A percentile compares a stretch with the other conserved stretches of the same genome.
Evolutionary conservation across 2,113 vertebrate species (phyloP).

Genomic region (Amblyopsis rosae): DNA sequence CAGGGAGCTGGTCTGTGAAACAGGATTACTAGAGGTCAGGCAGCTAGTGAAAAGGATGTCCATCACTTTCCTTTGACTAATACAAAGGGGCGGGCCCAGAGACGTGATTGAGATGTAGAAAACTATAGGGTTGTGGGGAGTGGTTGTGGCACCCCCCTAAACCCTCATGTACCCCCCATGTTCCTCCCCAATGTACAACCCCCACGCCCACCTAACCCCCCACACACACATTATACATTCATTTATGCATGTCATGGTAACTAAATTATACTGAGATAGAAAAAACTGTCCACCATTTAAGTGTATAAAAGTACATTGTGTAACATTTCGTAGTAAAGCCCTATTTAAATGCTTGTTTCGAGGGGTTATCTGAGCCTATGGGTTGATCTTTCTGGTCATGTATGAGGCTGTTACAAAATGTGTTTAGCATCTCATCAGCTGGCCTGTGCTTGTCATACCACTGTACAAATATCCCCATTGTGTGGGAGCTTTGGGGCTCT

Average conservation of each 20-base stretch:
- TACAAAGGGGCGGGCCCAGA: constrained; percentile 84
- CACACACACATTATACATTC: constrained; percentile 81
- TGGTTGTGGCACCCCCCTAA: neutral
- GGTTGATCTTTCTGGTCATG: neutral
- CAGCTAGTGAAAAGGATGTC: constrained; percentile 93
- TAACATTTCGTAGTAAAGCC: neutral
- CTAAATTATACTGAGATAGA: constrained; percentile 1
- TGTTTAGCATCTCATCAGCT: neutral
- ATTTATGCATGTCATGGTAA: constrained; percentile 44
- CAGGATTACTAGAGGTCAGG: constrained; percentile 99
- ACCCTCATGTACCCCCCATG: neutral
- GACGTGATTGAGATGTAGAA: constrained; percentile 94
- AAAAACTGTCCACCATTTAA: no score
- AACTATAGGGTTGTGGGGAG: constrained; percentile 70
- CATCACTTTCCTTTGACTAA: constrained; percentile 91
- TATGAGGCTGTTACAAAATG: neutral
- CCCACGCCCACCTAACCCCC: constrained; percentile 75
- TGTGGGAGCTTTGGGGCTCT: constrained; percentile 41
- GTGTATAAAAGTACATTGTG: no score
- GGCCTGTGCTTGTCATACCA: constrained; percentile 3
- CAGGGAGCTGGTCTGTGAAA: constrained; percentile 97
- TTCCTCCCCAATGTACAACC: constrained; percentile 15
- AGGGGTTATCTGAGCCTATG: neutral
- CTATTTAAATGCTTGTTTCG: neutral
- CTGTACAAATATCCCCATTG: constrained; percentile 53